Evolutionary conservation across 1,140 invertebrate species (phyloP), one percentile per base, ranked within the genome.

Genomic region (Caenorhabditis latens): DNA sequence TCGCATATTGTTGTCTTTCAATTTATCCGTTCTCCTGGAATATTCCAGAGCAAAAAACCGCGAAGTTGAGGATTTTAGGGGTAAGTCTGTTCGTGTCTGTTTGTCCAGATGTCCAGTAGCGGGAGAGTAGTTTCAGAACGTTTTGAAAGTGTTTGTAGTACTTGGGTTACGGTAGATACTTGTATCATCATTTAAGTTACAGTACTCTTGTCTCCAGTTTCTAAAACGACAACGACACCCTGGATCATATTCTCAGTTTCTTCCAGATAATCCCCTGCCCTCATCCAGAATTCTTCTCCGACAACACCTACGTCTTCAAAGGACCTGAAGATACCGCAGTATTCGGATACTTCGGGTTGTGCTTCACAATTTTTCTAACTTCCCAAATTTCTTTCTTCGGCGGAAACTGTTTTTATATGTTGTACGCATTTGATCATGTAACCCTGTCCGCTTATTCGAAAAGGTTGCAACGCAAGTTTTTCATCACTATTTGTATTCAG

Each of bases 401-500:
- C 11, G 61, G 61, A 32, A 63, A 11, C n/a, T 63, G 61, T 63
- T 63, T 63, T 32, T 63, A 63, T 32, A 63, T 63, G 61, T 24
- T 63, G 0, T 63, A 63, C 32, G 61, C 61, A 21, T 32, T 24
- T 7, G 61, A 63, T 32, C 24, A 21, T 32, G 24, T 63, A 4
- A 63, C 21, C 14, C 21, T 63, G 9, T 63, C 61, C 9, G 21
- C 61, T 4, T 14, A 63, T 63, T 63, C 61, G 4, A 63, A 63
- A 63, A 24, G n/a, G 14, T 63, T 63, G 61, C 61, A 63, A 40
- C 21, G 61, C 6, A 63, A 63, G 24, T 63, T 32, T 40, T 63
- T 63, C 24, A 63, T 63, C 21, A 63, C 61, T 11, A 63, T 63
- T 63, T 71, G 65, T 24, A 71, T 71, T 71, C 65, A 63, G 32